Conservation (phyloP, 2,113 vertebrate genomes). For the Anarrhichthys ocellatus region DNA sequence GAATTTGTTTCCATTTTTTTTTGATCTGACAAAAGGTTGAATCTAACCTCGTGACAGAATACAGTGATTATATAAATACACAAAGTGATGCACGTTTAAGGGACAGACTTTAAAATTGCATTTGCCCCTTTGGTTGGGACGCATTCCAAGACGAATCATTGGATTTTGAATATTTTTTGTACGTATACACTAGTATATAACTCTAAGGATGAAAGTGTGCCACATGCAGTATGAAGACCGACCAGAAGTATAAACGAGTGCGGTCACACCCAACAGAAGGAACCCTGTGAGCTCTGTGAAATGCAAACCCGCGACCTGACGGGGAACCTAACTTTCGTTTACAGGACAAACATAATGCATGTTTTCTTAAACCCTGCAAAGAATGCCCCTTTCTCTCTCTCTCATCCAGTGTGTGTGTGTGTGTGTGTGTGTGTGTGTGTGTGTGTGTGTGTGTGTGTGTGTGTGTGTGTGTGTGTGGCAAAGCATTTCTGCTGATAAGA, state of each 20-base stretch:
- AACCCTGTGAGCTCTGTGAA: conserved; percentile 69
- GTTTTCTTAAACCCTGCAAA: conserved; percentile 79
- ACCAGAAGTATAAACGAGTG: conserved; percentile 27
- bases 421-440: conserved; percentile 36
- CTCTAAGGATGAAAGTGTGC: background rate
- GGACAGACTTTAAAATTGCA: background rate
- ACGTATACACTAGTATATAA: background rate
- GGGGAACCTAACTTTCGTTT: conserved; percentile 78
- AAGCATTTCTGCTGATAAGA: conserved; percentile 76
- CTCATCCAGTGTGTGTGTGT: conserved; percentile 53
- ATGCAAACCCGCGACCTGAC: conserved; percentile 75
- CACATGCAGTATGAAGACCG: background rate
- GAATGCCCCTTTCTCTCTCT: conserved; percentile 69
- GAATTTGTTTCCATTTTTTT: background rate
- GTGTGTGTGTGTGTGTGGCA: conserved; percentile 64
- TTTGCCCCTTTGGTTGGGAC: background rate
- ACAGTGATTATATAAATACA: background rate
- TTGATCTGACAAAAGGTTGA: background rate
- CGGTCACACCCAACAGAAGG: conserved; percentile 43
- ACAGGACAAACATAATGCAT: conserved; percentile 81
- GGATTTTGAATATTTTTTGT: background rate
- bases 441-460: conserved; percentile 35
- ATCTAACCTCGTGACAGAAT: background rate
- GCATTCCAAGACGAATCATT: background rate
- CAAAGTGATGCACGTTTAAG: background rate